phyloP scores from a whole-genome alignment of 2,113 vertebrate genomes.

The Phoenicopterus ruber region DNA sequence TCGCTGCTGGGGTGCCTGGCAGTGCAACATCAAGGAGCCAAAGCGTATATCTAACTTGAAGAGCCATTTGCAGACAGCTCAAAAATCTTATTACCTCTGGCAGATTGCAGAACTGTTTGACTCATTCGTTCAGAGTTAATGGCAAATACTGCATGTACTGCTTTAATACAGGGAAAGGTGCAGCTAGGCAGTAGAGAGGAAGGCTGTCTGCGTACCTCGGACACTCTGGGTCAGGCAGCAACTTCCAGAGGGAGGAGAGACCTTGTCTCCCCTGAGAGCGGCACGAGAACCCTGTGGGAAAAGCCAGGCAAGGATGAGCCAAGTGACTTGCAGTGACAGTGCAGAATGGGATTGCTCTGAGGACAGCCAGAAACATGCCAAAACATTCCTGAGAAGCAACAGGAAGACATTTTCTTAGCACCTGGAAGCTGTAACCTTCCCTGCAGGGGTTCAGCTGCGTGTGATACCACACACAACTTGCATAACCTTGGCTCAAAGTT shows the following conservation, averaged over 20 bases:
- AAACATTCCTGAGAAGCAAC: not conserved
- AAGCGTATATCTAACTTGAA: not conserved
- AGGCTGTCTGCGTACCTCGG: not conserved
- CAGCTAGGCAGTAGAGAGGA: not conserved
- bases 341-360: not conserved
- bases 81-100: not conserved
- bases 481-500: not conserved
- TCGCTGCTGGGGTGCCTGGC: not conserved
- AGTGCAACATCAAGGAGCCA: not conserved
- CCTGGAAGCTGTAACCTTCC: not conserved
- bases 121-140: not conserved
- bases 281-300: rapidly evolving
- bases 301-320: not conserved
- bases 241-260: not conserved
- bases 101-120: not conserved
- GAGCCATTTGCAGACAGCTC: conserved; percentile 2
- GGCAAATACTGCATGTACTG: not conserved
- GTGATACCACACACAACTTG: not conserved
- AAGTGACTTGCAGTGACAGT: not conserved
- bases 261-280: not conserved
- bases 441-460: not conserved
- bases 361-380: not conserved
- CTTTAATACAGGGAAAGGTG: not conserved
- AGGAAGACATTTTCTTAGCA: not conserved
- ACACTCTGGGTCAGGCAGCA: not conserved